A percentile compares a stretch with the other conserved stretches of the same genome.
Evolutionary conservation across 2,888 invertebrate genomes (phyloP).

Genomic region (Eristalis intricaria): DNA sequence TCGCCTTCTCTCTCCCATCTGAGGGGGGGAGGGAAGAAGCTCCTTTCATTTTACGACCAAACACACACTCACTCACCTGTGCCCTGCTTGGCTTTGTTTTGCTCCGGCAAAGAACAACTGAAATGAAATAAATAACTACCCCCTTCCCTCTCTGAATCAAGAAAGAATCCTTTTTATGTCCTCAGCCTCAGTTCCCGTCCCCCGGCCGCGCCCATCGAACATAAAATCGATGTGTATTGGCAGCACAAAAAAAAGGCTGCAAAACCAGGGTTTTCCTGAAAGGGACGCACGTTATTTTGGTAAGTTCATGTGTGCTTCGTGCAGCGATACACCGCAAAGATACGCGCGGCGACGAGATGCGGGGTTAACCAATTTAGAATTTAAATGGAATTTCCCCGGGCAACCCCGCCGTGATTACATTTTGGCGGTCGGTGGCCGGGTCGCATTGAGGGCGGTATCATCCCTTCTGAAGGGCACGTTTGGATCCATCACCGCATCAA

Average conservation of each 20-base stretch:
- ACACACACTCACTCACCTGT: constrained; percentile 48
- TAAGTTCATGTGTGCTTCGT: background rate
- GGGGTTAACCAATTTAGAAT: constrained; percentile 64
- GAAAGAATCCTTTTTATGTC: constrained; percentile 28
- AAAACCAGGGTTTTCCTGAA: background rate
- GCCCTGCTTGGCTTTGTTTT: constrained; percentile 3
- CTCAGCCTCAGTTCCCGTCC: background rate
- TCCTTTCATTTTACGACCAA: constrained; percentile 8
- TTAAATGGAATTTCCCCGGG: constrained; percentile 46
- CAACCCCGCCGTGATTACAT: constrained; percentile 22
- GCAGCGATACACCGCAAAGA: constrained; percentile 1
- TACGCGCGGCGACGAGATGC: constrained; percentile 17
- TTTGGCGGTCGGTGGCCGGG: background rate
- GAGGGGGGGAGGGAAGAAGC: background rate
- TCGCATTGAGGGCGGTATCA: background rate
- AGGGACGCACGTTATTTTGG: constrained; percentile 18
- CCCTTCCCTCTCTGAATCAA: background rate
- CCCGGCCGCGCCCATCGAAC: background rate
- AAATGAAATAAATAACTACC: constrained; percentile 57
- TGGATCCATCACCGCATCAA: constrained; percentile 20
- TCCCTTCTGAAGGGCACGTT: background rate
- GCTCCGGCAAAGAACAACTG: constrained; percentile 10
- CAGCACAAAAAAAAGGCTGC: background rate
- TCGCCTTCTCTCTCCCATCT: background rate
- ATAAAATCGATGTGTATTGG: constrained; percentile 57